A percentile compares a stretch with the other conserved stretches of the same genome.
Conservation (phyloP, 2,888 invertebrate genomes). For the Macaria liturata region DNA sequence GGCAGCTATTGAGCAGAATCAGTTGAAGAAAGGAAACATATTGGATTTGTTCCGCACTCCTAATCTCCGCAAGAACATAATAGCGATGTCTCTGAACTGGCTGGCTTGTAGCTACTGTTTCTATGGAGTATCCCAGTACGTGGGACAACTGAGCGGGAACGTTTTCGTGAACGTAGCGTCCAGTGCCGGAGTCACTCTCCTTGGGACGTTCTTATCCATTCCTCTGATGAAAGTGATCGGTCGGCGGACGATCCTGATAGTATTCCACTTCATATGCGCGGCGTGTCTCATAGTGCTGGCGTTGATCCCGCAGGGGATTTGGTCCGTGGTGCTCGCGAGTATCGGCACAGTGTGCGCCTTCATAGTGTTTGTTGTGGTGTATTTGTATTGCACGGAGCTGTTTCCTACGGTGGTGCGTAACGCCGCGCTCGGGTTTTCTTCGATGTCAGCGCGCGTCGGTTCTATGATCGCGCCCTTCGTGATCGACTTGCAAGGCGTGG, state of each 20-base stretch:
- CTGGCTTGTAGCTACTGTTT: conserved; percentile 88
- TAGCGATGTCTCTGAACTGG: conserved; percentile 91
- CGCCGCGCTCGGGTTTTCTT: conserved; percentile 94
- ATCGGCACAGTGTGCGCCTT: conserved; percentile 91
- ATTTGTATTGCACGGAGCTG: conserved; percentile 93
- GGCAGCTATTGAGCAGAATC: conserved; percentile 52
- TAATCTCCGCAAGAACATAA: conserved; percentile 87
- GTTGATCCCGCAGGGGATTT: conserved; percentile 67
- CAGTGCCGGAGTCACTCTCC: conserved; percentile 85
- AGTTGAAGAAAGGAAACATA: conserved; percentile 78
- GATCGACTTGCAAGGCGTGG: conserved; percentile 80
- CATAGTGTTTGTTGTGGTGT: conserved; percentile 92
- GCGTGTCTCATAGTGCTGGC: conserved; percentile 84
- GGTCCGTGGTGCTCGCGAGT: conserved; percentile 85
- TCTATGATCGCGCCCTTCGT: conserved; percentile 94
- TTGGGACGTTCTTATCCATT: conserved; percentile 85
- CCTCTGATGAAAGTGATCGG: conserved; percentile 86
- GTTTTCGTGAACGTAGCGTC: conserved; percentile 92
- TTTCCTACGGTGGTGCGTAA: conserved; percentile 95
- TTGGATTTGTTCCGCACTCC: conserved; percentile 88
- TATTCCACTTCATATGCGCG: conserved; percentile 85
- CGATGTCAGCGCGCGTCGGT: conserved; percentile 93
- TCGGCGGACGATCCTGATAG: conserved; percentile 85
- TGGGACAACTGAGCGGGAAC: conserved; percentile 90
- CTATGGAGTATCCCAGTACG: conserved; percentile 93